Evolutionary conservation across 1,140 invertebrate species (phyloP), one percentile per base, ranked within the genome.

Genomic region (Caerostris darwini): DNA sequence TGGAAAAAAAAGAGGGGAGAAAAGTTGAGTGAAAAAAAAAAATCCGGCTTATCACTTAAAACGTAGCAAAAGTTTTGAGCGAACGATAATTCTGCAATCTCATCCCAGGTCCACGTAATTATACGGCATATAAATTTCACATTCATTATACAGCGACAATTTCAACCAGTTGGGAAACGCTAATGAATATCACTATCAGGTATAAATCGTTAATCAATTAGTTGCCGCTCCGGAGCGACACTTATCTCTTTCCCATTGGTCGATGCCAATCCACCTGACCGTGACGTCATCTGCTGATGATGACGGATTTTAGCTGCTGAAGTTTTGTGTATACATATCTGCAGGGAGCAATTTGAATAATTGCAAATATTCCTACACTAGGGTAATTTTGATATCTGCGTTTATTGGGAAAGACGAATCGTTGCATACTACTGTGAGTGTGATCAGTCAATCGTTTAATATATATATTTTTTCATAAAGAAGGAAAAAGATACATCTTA

Each of bases 171-270:
- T 81, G 92, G 92, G 92, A 94, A 92, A 81, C 92, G 86, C 83
- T 94, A 94, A 94, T 94, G 92, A 94, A 94, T 94, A 94, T 94
- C 92, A 88, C 92, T 94, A 94, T 94, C 92, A 94, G 92, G 92
- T 94, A 94, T 94, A 94, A 94, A 94, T 94, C 92, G 92, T 94
- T 94, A 94, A 94, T 94, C 92, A 94, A 94, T 94, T 94, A 94
- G 92, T 94, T 81, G 92, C 92, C 92, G 86, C 82, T 59, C 61
- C 61, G 58, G 92, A 82, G 58, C 71, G 81, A 93, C 92, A 94
- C 92, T 94, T 94, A 94, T 94, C 92, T 94, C 92, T 87, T 94
- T 89, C 81, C 92, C 58, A 77, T 87, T 94, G 85, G 91, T 83
- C 91, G 64, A 71, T 87, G 91, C 56, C 58, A 77, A 92, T 92